Percentiles rank a stretch among this genome's conserved stretches.
These are phyloP conservation scores for Chaetodon trifasciatus DNA, from an alignment of 2,797 vertebrate genomes.

Conservation along the genomic window DNA sequence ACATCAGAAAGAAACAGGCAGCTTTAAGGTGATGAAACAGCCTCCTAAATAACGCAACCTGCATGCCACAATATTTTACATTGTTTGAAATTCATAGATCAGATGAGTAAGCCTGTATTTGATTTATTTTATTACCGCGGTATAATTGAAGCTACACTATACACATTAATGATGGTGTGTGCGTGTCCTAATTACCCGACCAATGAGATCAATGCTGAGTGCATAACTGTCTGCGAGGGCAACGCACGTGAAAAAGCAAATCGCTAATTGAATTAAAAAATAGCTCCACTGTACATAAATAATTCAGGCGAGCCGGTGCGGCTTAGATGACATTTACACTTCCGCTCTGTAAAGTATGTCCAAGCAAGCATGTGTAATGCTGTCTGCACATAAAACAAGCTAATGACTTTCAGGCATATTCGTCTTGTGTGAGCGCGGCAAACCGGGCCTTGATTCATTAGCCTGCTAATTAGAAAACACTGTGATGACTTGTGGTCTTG, in stretches of 20 bases:
- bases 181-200: constrained; percentile 19
- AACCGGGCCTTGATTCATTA: constrained; percentile 68
- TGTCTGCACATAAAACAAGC: constrained; percentile 65
- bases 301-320: constrained; percentile 11
- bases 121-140: constrained; percentile 21
- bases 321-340: constrained; percentile 33
- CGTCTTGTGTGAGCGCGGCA: constrained; percentile 47
- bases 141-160: constrained; percentile 19
- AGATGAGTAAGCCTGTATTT: constrained; percentile 13
- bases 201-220: constrained; percentile 42
- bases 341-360: constrained; percentile 55
- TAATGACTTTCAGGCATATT: constrained; percentile 68
- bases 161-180: neutral
- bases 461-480: constrained; percentile 73
- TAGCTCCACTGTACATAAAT: constrained; percentile 47
- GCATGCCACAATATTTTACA: neutral
- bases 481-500: constrained; percentile 49
- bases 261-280: constrained; percentile 50
- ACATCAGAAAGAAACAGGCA: neutral
- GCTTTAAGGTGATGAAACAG: constrained; percentile 24
- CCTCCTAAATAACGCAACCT: constrained; percentile 21
- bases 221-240: constrained; percentile 14
- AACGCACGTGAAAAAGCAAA: constrained; percentile 32
- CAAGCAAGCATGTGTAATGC: constrained; percentile 48
- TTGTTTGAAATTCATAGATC: constrained; percentile 26